Evolutionary conservation across 2,888 invertebrate genomes (phyloP).

Genomic region (Heteromurus nitidus): DNA sequence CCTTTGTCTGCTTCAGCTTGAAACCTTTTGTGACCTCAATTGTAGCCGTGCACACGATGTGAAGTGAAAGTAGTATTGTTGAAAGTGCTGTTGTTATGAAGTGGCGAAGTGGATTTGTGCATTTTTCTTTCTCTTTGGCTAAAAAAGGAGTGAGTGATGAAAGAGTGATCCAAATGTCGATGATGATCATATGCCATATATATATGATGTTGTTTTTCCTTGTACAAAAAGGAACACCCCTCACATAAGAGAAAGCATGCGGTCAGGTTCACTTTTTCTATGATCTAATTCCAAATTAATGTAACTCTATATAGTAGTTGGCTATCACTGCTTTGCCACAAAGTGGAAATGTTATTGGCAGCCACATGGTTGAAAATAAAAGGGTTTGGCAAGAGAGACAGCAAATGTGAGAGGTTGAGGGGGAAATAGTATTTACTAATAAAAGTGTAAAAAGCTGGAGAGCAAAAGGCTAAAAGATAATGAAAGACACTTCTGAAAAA

Average conservation of each 20-base stretch:
- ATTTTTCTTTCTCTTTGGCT: neutral
- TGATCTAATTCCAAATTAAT: neutral
- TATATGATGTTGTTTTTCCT: too few relatives aligned
- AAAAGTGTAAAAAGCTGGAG: neutral
- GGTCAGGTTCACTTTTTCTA: neutral
- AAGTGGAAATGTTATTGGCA: too few relatives aligned
- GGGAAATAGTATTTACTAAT: too few relatives aligned
- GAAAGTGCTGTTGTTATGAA: neutral
- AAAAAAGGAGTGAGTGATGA: neutral
- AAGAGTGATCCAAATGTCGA: neutral
- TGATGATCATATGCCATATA: neutral
- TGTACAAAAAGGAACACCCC: neutral
- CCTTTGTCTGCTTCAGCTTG: conserved; percentile 10
- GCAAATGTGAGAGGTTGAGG: too few relatives aligned
- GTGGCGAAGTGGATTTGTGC: conserved; percentile 16
- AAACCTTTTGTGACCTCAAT: conserved; percentile 54
- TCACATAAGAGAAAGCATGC: neutral
- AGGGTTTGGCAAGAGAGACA: too few relatives aligned
- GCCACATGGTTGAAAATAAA: too few relatives aligned
- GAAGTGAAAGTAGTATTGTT: conserved; percentile 23
- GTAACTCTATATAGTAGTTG: too few relatives aligned
- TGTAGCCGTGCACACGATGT: conserved; percentile 16
- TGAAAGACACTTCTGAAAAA: conserved; percentile 14
- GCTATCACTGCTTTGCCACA: too few relatives aligned
- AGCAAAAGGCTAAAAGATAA: neutral